Evolutionary conservation across 1,140 invertebrate genomes (phyloP), one percentile per base, ranked within the genome.

Genomic region (Mizuhopecten yessoensis): DNA sequence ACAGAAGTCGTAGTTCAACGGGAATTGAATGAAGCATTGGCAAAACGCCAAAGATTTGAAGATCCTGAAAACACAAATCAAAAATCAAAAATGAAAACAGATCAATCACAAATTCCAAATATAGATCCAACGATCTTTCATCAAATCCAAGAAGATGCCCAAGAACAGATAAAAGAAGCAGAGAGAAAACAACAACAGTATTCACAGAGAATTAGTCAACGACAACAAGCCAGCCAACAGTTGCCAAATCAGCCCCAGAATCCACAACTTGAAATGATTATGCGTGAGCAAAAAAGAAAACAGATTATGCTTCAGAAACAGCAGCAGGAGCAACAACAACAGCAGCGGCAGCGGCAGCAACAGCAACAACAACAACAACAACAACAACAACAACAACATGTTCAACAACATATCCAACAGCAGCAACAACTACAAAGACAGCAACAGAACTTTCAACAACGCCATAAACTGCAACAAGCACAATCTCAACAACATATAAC

Each of bases 11-110:
- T 86, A 34, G 86, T 89, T 86, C 88, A 89, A 36, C 36, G 49
- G 17, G 88, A 89, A 45, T 36, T 89, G 34, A 89, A 13, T 89
- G 34, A 86, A 86, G 88, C 88, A n/a, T 89, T 89, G 34, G 88
- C 88, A 3, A 86, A 34, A 34, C 57, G 86, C 33, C 45, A 86
- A 86, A 29, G 36, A 34, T 86, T 86, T 13, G 49, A 89, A 3
- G 88, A 89, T 89, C 11, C 57, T 36, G 86, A 34, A 36, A 45
- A 10, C 17, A 1, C n/a, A 7, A 75, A 9, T 75, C 57, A 75
- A 75, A 75, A 75, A 75, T n/a, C 23, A 29, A 75, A 75, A 57
- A 57, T 23, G 2, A 3, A 9, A 29, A 29, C 57, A 75, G 57
- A 29, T 29, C 23, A 75, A 75, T 29, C 57, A 75, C 1, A 29